Base-by-base conservation (phyloP, 2,888 invertebrate species). In the Holacanthella duospinosa region DNA sequence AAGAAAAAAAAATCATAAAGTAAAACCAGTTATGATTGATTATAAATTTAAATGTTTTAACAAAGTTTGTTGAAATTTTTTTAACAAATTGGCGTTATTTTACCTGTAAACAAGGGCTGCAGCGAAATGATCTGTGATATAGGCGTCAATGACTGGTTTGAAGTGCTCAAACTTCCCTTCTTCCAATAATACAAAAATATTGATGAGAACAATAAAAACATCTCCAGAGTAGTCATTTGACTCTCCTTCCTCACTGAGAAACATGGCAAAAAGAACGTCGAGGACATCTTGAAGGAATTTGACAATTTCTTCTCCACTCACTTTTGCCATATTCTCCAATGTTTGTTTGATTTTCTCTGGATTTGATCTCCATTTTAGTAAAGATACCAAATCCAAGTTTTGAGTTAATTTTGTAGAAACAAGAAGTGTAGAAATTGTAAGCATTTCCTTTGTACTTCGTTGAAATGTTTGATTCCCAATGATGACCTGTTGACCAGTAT, bases 361-460 rank as follows among this genome's bases (percentile, higher is more conserved):
- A 0, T 88, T 86, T 12, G 55, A 48, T 70, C 91, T 88, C 95
- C 95, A 95, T 77, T 93, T 89, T 1, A 96, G 80, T 54, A 95
- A 78, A 3, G 91, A 89, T 66, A 95, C 78, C 29, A 95, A 80
- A 79, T 95, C 93, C 74, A 87, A 88, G 75, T 95, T 95, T 78
- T 95, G 95, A 0, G 96, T 95, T 9, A 95, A 80, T 77, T 96
- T 96, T n/a, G 95, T 95, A 26, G 95, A 95, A 77, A 93, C 94
- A 27, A 96, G 80, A 48, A 91, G 77, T 0, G 94, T 93, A 74
- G 84, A 85, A 12, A 95, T 84, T 53, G 84, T 84, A 65, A 93
- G 86, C 19, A 85, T 83, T 78, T 95, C 95, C 77, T 89, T 90
- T 67, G 87, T 84, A 70, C 90, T 91, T 73, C 88, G 82, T 68